Evolutionary conservation across 2,113 vertebrate genomes (phyloP).

Genomic region (Syngnathus floridae): DNA sequence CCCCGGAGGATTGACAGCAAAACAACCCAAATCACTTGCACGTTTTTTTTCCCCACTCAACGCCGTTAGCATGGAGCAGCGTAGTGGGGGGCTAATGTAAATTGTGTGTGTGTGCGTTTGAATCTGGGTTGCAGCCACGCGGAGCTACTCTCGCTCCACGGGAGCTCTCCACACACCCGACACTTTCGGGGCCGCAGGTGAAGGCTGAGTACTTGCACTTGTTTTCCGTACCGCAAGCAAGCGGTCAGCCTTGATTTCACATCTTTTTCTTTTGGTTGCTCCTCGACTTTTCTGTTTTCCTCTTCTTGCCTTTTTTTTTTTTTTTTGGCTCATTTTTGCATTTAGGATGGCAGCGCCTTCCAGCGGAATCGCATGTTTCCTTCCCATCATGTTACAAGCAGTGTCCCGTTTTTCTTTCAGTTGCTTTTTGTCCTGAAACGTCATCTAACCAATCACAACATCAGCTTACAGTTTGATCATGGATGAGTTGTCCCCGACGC

Average conservation of each 20-base stretch:
- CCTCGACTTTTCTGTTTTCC: slow-evolving; percentile 23
- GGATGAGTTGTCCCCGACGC: slow-evolving; percentile 4
- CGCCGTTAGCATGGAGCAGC: slow-evolving; percentile 8
- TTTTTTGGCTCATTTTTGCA: background rate
- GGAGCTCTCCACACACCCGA: slow-evolving; percentile 94
- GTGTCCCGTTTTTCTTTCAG: slow-evolving; percentile 34
- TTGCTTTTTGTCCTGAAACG: slow-evolving; percentile 38
- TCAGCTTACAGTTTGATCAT: slow-evolving; percentile 33
- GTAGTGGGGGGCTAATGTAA: slow-evolving; percentile 8
- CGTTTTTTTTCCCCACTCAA: slow-evolving; percentile 26
- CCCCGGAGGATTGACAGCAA: background rate
- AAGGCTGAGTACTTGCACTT: slow-evolving; percentile 83
- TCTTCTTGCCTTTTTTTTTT: slow-evolving; percentile 33
- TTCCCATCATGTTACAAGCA: slow-evolving; percentile 28
- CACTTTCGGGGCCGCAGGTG: slow-evolving; percentile 93
- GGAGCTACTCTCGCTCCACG: slow-evolving; percentile 97
- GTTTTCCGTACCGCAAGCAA: slow-evolving; percentile 45
- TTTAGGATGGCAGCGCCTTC: slow-evolving; percentile 40
- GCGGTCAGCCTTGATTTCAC: slow-evolving; percentile 26
- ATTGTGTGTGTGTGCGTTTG: slow-evolving; percentile 40
- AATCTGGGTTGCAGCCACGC: slow-evolving; percentile 88
- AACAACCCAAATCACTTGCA: background rate
- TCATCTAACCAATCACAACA: slow-evolving; percentile 48
- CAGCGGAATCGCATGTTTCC: slow-evolving; percentile 67
- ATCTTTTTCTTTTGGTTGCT: slow-evolving; percentile 29